A percentile compares a stretch with the other conserved stretches of the same genome.
Conservation (phyloP, 2,797 vertebrate genomes). For the Falco naumanni region DNA sequence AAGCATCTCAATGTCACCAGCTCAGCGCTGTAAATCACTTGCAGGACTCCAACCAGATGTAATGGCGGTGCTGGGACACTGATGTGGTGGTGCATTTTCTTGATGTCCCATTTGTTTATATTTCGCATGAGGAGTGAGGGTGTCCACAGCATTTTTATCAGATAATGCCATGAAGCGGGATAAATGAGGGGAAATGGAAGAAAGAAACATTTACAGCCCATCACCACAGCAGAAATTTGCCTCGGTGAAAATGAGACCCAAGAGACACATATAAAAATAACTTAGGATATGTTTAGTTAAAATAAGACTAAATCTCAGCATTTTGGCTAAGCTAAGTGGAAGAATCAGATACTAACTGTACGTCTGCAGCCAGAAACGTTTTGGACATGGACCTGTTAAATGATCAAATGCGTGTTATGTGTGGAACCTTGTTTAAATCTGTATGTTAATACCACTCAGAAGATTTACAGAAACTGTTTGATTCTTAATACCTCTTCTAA, state of each 20-base stretch:
- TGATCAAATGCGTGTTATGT: constrained; percentile 52
- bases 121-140: background rate
- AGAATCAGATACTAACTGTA: constrained; percentile 11
- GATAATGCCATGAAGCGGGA: background rate
- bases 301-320: constrained; percentile 55
- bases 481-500: constrained; percentile 72
- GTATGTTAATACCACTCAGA: constrained; percentile 63
- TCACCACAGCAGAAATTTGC: constrained; percentile 5
- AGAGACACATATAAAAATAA: constrained; percentile 38
- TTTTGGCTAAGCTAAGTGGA: constrained; percentile 48
- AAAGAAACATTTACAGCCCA: constrained; percentile 6
- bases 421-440: constrained; percentile 58
- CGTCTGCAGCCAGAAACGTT: constrained; percentile 50
- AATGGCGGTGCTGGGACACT: background rate
- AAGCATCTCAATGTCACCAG: background rate
- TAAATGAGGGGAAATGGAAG: background rate
- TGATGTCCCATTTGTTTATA: background rate
- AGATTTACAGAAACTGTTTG: constrained; percentile 74
- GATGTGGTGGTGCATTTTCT: background rate
- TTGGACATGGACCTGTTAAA: constrained; percentile 51
- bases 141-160: background rate
- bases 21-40: background rate
- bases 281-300: constrained; percentile 59
- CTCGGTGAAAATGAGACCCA: constrained; percentile 15
- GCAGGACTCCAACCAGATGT: background rate